A percentile compares a stretch with the other conserved stretches of the same genome.
Conservation (phyloP, 2,797 vertebrate genomes). For the Masticophis lateralis region DNA sequence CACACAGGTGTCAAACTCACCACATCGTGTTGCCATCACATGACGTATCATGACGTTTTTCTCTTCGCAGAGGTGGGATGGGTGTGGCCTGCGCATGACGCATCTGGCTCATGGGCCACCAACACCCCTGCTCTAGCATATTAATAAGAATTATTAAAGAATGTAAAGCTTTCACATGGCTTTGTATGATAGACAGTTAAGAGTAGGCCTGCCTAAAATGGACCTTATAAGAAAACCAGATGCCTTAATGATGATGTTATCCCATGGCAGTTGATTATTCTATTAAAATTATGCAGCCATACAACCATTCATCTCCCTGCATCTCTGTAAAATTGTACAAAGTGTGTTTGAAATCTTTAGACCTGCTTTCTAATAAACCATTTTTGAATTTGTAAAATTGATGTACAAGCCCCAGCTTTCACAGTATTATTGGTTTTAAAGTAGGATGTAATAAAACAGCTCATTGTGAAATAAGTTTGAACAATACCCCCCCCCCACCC, state of each 20-base stretch:
- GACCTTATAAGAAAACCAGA: not conserved
- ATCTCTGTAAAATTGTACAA: not conserved
- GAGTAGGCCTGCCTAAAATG: not conserved
- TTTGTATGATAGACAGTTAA: not conserved
- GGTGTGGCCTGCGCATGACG: too few species aligned
- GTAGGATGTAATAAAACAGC: not conserved
- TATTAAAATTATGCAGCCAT: not conserved
- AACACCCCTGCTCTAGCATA: not conserved
- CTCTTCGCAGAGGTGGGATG: too few species aligned
- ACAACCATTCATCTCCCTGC: not conserved
- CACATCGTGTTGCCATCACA: too few species aligned
- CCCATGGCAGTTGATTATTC: not conserved
- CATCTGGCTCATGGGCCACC: rapidly evolving
- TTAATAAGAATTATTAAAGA: not conserved
- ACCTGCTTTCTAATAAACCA: not conserved
- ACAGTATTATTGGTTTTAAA: not conserved
- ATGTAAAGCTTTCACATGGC: not conserved
- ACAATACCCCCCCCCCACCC: rapidly evolving
- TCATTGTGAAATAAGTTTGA: not conserved
- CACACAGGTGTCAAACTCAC: too few species aligned
- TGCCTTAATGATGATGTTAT: not conserved
- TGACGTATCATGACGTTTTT: too few species aligned
- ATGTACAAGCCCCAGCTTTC: not conserved
- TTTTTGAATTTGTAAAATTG: not conserved
- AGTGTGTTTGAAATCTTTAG: not conserved